These are phyloP conservation scores for Drosophila atroscutellata DNA, from an alignment of 2,888 invertebrate species.

Conservation along the genomic window DNA sequence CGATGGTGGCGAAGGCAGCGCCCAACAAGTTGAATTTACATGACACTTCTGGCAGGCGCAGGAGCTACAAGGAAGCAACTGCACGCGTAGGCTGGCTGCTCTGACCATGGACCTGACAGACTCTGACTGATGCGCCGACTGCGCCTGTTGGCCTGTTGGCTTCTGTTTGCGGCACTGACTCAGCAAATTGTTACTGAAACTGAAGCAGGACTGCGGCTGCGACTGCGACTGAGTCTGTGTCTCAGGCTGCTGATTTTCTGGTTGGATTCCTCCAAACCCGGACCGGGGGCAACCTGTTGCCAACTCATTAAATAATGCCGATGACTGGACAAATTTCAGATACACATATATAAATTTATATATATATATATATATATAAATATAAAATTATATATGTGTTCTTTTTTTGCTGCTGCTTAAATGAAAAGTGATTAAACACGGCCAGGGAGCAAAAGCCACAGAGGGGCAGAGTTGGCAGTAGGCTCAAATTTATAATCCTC, in stretches of 20 bases:
- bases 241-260: constrained; percentile 67
- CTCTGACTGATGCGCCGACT: constrained; percentile 70
- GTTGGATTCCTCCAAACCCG: constrained; percentile 53
- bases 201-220: constrained; percentile 38
- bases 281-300: constrained; percentile 69
- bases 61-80: constrained; percentile 45
- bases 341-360: constrained; percentile 9
- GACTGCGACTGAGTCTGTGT: background rate
- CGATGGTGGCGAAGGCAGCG: constrained; percentile 52
- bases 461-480: background rate
- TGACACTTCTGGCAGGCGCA: constrained; percentile 63
- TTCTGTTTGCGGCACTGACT: constrained; percentile 79
- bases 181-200: constrained; percentile 58
- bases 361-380: background rate
- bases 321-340: constrained; percentile 83
- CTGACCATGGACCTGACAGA: constrained; percentile 20
- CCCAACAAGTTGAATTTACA: constrained; percentile 77
- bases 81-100: constrained; percentile 43
- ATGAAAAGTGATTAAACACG: constrained; percentile 77
- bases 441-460: constrained; percentile 10
- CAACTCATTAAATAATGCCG: constrained; percentile 83
- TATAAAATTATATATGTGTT: constrained; percentile 7
- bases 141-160: constrained; percentile 64
- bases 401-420: constrained; percentile 38
- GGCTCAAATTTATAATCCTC: constrained; percentile 72